These are phyloP conservation scores for Carcina quercana DNA, from an alignment of 2,888 invertebrate genomes.

Conservation along the genomic window DNA sequence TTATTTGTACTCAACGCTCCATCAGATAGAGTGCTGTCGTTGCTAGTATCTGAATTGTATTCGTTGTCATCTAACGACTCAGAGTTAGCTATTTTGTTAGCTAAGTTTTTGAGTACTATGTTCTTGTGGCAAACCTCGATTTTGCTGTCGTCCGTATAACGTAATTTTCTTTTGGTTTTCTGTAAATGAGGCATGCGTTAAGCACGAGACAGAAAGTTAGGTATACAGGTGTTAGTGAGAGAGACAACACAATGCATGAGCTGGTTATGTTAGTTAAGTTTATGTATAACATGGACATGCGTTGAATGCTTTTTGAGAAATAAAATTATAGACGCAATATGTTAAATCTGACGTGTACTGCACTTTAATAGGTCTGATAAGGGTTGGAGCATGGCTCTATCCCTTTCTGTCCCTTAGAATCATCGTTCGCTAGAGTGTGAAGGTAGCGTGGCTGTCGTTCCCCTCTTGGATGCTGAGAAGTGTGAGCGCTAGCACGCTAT, in stretches of 20 bases:
- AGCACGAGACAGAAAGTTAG: slow-evolving; percentile 31
- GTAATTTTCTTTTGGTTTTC: slow-evolving; percentile 56
- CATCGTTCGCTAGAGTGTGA: too few species aligned
- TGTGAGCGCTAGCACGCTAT: too few species aligned
- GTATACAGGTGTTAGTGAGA: slow-evolving; percentile 16
- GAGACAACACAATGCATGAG: slow-evolving; percentile 18
- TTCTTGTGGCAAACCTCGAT: slow-evolving; percentile 59
- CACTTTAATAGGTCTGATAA: too few species aligned
- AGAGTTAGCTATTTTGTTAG: slow-evolving; percentile 56
- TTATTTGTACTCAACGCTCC: slow-evolving; percentile 47
- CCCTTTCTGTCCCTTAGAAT: too few species aligned
- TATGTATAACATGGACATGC: slow-evolving; percentile 2
- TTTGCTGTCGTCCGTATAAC: slow-evolving; percentile 48
- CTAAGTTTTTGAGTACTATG: slow-evolving; percentile 60
- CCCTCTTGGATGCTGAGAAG: too few species aligned
- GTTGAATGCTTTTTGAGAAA: background rate
- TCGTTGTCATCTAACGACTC: slow-evolving; percentile 46
- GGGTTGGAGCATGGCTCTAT: too few species aligned
- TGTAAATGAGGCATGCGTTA: slow-evolving; percentile 32
- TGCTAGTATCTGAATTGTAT: slow-evolving; percentile 57
- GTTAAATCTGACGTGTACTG: too few species aligned
- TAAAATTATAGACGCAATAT: too few species aligned
- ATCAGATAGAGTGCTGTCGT: slow-evolving; percentile 62
- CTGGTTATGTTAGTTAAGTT: slow-evolving; percentile 12
- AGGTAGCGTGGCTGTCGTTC: too few species aligned